phyloP scores from a whole-genome alignment of 2,888 invertebrate genomes.

The Spisula solida region DNA sequence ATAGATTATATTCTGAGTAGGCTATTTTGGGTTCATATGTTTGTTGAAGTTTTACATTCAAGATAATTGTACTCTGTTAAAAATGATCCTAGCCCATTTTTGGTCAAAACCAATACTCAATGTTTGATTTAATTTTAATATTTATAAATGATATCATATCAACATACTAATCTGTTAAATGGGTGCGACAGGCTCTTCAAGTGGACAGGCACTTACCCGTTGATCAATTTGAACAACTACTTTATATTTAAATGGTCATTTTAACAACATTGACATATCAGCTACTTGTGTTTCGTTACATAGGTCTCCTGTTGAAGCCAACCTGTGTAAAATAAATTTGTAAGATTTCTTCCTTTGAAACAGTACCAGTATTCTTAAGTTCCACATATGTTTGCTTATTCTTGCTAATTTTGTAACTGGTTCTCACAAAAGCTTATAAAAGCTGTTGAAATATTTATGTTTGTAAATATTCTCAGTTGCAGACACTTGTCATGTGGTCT shows the following conservation, averaged over 20 bases:
- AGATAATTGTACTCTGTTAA: too few relatives aligned
- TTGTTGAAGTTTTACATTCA: too few relatives aligned
- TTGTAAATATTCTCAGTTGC: not conserved
- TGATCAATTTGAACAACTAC: not conserved
- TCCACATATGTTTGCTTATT: not conserved
- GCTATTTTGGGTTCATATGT: not conserved
- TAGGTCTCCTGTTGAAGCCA: not conserved
- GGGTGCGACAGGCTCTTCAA: slow-evolving; percentile 14
- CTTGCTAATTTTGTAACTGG: not conserved
- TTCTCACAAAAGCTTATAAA: not conserved
- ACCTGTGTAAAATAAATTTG: not conserved
- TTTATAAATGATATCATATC: not conserved
- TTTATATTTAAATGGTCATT: not conserved
- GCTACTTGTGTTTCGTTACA: not conserved
- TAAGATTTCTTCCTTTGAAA: not conserved
- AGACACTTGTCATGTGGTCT: not conserved
- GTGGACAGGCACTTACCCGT: not conserved
- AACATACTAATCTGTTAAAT: not conserved
- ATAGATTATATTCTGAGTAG: not conserved
- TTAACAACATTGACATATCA: not conserved
- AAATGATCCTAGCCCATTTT: too few relatives aligned
- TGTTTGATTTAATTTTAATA: too few relatives aligned
- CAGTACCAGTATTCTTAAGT: too few relatives aligned
- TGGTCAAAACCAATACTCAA: too few relatives aligned
- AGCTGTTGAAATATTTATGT: not conserved